Evolutionary conservation across 1,140 invertebrate genomes (phyloP), one percentile per base, ranked within the genome.

Genomic region (Centruroides vittatus): DNA sequence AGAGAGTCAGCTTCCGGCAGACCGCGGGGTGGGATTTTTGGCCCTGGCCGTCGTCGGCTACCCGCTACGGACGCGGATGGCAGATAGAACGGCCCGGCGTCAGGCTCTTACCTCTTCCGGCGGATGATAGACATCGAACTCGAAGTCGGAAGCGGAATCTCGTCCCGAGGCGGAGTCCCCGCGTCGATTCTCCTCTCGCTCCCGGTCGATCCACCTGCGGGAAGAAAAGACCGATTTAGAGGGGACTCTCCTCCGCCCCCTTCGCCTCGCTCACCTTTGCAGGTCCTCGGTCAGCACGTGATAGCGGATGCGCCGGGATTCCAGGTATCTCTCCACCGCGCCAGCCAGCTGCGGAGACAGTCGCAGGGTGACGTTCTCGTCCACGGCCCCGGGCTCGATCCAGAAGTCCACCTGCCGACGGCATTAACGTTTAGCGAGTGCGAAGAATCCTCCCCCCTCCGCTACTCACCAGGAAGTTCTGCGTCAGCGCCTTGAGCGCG

Each of bases 111-210:
- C 63, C 57, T 65, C 65, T 13, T 65, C 63, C 3, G 60, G 41
- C 7, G 60, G 61, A 48, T 66, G 65, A 46, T 66, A 66, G 1
- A 62, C 60, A n/a, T 66, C 61, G 13, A 66, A 62, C 5, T 54
- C 56, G 51, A 66, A 66, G 12, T 61, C 57, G 4, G 50, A 60
- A 3, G 52, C 60, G 5, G 41, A 41, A 41, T 41, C 41, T 54
- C 65, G 56, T 5, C 60, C 63, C 11, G 57, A 35, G 1, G 62
- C 55, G 36, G 58, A 59, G 41, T 49, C 55, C 6, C 59, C 60
- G 5, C 55, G 63, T n/a, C 59, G 41, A 35, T 65, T 65, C 35
- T 66, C 65, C 35, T 61, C 58, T 13, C 59, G 48, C 23, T 65
- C 65, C 2, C 61, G 47, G 9, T 66, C 62, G 2, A 65, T 66